A percentile compares a stretch with the other conserved stretches of the same genome.
phyloP scores from a whole-genome alignment of 2,888 invertebrate genomes.

The Parascotia fuliginaria region DNA sequence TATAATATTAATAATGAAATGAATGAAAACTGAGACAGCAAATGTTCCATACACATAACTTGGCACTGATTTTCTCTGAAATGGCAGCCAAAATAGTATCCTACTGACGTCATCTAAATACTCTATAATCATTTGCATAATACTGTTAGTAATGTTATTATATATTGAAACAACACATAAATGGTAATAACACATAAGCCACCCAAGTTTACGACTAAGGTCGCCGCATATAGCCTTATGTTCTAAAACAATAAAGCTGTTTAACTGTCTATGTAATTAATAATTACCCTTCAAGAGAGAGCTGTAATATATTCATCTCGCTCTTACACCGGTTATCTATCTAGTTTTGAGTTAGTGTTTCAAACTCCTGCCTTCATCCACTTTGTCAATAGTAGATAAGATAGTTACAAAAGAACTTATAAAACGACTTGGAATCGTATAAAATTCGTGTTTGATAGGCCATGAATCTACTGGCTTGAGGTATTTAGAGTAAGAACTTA shows the following conservation, averaged over 20 bases:
- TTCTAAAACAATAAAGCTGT: slow-evolving; percentile 35
- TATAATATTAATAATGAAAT: no score
- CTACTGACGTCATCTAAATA: no score
- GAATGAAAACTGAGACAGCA: no score
- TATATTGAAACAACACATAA: slow-evolving; percentile 1
- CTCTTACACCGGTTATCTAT: slow-evolving; percentile 39
- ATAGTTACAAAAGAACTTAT: no score
- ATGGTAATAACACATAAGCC: slow-evolving; percentile 21
- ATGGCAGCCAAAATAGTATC: no score
- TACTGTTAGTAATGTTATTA: neutral
- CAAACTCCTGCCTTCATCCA: neutral
- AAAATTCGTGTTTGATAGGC: no score
- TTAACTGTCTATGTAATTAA: slow-evolving; percentile 37
- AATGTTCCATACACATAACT: no score
- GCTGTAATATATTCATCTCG: slow-evolving; percentile 27
- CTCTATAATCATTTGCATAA: neutral
- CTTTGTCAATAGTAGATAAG: slow-evolving; percentile 1
- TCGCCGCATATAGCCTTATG: slow-evolving; percentile 19
- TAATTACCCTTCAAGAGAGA: slow-evolving; percentile 42
- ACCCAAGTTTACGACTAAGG: slow-evolving; percentile 20
- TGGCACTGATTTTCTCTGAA: no score
- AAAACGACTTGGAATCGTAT: no score
- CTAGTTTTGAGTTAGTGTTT: slow-evolving; percentile 6
- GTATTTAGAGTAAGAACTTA: no score
- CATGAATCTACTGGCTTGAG: no score